Conservation (phyloP, 2,797 vertebrate genomes). For the Hephaestus fuliginosus region DNA sequence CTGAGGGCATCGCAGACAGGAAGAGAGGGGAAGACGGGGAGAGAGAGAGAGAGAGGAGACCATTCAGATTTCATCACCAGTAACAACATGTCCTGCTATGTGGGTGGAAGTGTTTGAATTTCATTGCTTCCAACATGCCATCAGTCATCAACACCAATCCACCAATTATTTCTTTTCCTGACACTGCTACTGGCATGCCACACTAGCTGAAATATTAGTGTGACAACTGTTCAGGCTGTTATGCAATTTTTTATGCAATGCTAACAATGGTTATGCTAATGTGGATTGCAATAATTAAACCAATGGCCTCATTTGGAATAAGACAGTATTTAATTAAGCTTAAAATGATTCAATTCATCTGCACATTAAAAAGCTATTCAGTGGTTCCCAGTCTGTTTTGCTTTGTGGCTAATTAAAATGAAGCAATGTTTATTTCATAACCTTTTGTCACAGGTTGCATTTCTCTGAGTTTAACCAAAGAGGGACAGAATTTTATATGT, state of each 20-base stretch:
- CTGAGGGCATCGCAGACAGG: slow-evolving; percentile 59
- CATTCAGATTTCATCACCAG: slow-evolving; percentile 34
- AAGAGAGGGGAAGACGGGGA: slow-evolving; percentile 1
- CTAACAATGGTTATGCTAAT: neutral
- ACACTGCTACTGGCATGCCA: slow-evolving; percentile 46
- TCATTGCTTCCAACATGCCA: slow-evolving; percentile 35
- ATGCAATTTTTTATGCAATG: slow-evolving; percentile 8
- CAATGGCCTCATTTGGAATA: neutral
- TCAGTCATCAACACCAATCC: slow-evolving; percentile 55
- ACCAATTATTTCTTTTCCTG: slow-evolving; percentile 18
- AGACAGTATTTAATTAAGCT: neutral
- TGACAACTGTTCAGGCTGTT: slow-evolving; percentile 49
- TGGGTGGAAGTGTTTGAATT: slow-evolving; percentile 63
- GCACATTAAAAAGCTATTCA: neutral
- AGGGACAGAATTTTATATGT: neutral
- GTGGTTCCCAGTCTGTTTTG: neutral
- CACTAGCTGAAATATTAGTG: slow-evolving; percentile 37
- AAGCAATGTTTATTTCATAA: neutral
- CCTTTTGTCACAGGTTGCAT: neutral
- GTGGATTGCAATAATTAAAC: neutral
- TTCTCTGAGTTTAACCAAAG: neutral
- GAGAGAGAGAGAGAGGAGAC: neutral
- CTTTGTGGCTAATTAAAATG: neutral
- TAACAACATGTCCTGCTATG: slow-evolving; percentile 52
- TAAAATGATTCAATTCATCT: neutral